Evolutionary conservation across 64 coral and sea anemone genomes (phyloP).

Genomic region (Exaiptasia diaphana): DNA sequence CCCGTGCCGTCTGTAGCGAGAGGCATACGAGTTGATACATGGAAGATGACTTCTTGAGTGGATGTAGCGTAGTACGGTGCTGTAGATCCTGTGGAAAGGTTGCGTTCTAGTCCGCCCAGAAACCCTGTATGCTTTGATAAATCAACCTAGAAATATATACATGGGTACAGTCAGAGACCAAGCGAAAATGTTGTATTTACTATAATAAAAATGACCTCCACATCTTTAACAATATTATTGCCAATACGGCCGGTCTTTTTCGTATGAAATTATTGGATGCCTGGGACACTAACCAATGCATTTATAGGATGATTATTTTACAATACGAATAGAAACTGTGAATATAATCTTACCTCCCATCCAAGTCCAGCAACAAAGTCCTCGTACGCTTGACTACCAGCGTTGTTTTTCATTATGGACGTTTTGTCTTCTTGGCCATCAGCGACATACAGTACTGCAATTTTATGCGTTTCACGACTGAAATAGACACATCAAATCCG

Average conservation of each 20-base stretch:
- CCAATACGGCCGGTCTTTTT: no score
- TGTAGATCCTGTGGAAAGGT: constrained; percentile 89
- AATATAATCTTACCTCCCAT: constrained; percentile 98
- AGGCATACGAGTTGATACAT: constrained; percentile 92
- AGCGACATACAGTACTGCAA: constrained; percentile 89
- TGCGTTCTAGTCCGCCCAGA: constrained; percentile 90
- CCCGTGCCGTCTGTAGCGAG: constrained; percentile 73
- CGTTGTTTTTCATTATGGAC: constrained; percentile 82
- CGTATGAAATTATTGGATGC: no score
- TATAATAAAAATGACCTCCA: no score
- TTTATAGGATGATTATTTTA: no score
- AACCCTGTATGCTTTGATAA: constrained; percentile 95
- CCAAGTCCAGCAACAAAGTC: constrained; percentile 91
- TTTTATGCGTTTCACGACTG: constrained; percentile 99
- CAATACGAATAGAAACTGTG: no score
- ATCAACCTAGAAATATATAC: constrained; percentile 83
- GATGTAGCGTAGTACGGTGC: constrained; percentile 89
- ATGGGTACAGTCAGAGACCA: not conserved
- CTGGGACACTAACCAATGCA: no score
- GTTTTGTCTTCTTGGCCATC: constrained; percentile 97
- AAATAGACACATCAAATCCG: not conserved
- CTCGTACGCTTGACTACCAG: constrained; percentile 86
- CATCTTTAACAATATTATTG: no score
- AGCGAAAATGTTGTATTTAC: no score
- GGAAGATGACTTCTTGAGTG: constrained; percentile 88